Base-by-base conservation (phyloP, 1,140 invertebrate genomes). In the Parasteatoda tepidariorum region DNA sequence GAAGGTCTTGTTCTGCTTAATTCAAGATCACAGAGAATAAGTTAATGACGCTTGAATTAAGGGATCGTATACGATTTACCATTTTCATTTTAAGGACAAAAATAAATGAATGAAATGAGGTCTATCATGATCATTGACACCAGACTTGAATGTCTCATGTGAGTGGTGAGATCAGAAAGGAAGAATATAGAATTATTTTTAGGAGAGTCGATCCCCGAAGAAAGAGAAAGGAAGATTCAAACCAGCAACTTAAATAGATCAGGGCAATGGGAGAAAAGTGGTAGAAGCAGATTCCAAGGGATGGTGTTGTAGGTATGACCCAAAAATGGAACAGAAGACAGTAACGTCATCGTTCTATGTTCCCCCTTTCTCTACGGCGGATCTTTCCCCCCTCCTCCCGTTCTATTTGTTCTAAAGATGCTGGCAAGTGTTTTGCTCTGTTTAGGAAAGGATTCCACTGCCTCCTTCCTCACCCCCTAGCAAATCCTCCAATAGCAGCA, bases 371-470 rank as follows among this genome's bases (percentile, higher is more conserved):
- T 74, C 59, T 74, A 57, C 78, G 66, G 34, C 34, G 22, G n/a
- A 64, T 9, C 18, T 38, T 57, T 33, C 59, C 48, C 38, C 34
- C 41, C 28, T 30, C 66, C 76, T 7, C 22, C 57, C 68, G 55
- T 83, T 74, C 62, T 82, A 71, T 79, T 79, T 79, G 76, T 79
- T 79, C 76, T 79, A 38, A n/a, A 24, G 78, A 82, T 82, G 78
- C 33, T 82, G 78, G 78, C 78, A 82, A 82, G 78, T 82, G 78
- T 71, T 71, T 82, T 82, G 78, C 78, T 82, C 78, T 82, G 78
- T 82, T 82, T 82, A 82, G 78, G 78, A 82, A 82, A 61, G 71
- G 68, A 68, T 30, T 61, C 31, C 66, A 66, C 61, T 55, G 55
- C 48, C 54, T 38, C 62, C 28, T 61, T 48, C 22, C 31, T 26